A percentile compares a stretch with the other conserved stretches of the same genome.
Evolutionary conservation across 2,888 invertebrate species (phyloP).

Genomic region (Acanthacorydalis orientalis): DNA sequence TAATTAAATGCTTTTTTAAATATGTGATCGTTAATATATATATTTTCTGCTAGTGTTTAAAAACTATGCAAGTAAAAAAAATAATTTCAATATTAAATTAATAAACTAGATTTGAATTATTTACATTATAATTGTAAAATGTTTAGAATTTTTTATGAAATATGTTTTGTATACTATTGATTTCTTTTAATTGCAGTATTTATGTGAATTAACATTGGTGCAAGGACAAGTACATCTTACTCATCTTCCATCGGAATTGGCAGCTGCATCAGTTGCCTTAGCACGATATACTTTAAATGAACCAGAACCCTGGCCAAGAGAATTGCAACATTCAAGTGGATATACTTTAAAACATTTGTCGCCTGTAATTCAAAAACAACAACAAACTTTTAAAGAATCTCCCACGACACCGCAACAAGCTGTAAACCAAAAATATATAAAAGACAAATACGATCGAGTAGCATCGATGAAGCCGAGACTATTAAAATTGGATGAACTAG

Average conservation of each 20-base stretch:
- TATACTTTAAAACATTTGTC: slow-evolving; percentile 31
- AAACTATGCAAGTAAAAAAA: too few species aligned
- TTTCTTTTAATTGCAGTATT: slow-evolving; percentile 14
- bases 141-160: too few species aligned
- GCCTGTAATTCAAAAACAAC: slow-evolving; percentile 30
- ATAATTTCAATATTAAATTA: too few species aligned
- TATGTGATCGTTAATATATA: too few species aligned
- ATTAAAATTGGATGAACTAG: background rate
- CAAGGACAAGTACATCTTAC: slow-evolving; percentile 20
- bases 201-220: slow-evolving; percentile 21
- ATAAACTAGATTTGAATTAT: too few species aligned
- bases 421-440: slow-evolving; percentile 35
- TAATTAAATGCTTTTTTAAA: too few species aligned
- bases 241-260: slow-evolving; percentile 22
- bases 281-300: slow-evolving; percentile 21
- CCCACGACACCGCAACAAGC: slow-evolving; percentile 32
- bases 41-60: too few species aligned
- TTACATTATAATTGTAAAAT: too few species aligned
- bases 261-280: slow-evolving; percentile 20
- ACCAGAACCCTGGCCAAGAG: slow-evolving; percentile 23
- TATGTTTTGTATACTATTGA: too few species aligned
- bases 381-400: slow-evolving; percentile 29
- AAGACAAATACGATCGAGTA: slow-evolving; percentile 17
- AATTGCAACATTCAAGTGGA: slow-evolving; percentile 25
- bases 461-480: slow-evolving; percentile 8